A percentile compares a stretch with the other conserved stretches of the same genome.
These are phyloP conservation scores for Acrobasis suavella DNA, from an alignment of 2,888 invertebrate species.

Conservation along the genomic window DNA sequence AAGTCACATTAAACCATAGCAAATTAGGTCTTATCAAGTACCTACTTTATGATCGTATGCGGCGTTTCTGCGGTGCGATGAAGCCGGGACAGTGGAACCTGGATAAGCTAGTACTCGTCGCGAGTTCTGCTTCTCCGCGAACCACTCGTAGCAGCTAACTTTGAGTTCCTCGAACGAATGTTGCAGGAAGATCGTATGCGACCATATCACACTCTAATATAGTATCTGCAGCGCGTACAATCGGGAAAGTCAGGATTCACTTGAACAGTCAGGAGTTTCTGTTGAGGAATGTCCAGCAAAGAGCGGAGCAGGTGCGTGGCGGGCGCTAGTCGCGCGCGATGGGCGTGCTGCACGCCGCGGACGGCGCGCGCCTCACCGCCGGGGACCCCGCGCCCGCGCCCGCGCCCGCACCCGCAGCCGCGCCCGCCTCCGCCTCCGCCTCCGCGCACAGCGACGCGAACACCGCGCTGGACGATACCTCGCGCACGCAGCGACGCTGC, in stretches of 20 bases:
- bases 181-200: too few relatives aligned
- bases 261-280: not conserved
- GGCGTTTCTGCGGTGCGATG: too few relatives aligned
- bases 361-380: conserved; percentile 37
- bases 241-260: not conserved
- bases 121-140: too few relatives aligned
- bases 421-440: conserved; percentile 31
- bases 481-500: conserved; percentile 74
- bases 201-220: not conserved
- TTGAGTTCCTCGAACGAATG: too few relatives aligned
- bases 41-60: too few relatives aligned
- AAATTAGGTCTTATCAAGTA: too few relatives aligned
- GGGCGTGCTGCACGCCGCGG: conserved; percentile 73
- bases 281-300: conserved; percentile 12
- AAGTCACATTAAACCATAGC: too few relatives aligned
- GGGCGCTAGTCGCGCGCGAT: conserved; percentile 57
- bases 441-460: conserved; percentile 58
- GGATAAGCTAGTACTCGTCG: too few relatives aligned
- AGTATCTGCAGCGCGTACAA: not conserved
- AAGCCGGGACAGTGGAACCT: too few relatives aligned
- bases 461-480: conserved; percentile 69
- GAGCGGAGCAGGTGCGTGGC: conserved; percentile 15
- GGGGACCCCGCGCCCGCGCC: conserved; percentile 45
- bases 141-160: too few relatives aligned
- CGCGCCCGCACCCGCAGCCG: conserved; percentile 13